phyloP scores from a whole-genome alignment of 2,797 vertebrate genomes.

The Premnoplex brunnescens region DNA sequence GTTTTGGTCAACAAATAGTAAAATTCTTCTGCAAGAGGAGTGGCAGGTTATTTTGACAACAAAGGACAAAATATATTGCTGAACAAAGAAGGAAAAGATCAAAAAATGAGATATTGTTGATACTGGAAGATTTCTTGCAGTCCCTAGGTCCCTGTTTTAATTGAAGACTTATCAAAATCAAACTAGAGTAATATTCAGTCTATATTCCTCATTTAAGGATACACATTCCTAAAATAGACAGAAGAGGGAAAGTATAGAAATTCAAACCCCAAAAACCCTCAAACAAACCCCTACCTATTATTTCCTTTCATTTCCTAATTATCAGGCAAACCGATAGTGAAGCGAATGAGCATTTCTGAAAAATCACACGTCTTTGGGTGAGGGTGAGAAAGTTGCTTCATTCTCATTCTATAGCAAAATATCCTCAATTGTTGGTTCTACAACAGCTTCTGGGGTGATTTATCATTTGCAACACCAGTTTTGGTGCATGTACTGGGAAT shows the following conservation, averaged over 20 bases:
- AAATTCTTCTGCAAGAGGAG: background rate
- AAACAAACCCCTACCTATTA: background rate
- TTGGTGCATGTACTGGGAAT: background rate
- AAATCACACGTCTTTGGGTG: background rate
- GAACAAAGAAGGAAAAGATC: background rate
- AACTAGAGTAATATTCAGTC: background rate
- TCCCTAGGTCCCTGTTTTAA: background rate
- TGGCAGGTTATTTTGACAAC: background rate
- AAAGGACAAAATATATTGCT: background rate
- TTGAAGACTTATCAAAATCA: background rate
- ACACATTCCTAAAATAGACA: background rate
- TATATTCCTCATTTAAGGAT: background rate
- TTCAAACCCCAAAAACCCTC: background rate
- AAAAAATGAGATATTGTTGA: background rate
- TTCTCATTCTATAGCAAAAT: background rate
- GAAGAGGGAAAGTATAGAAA: background rate
- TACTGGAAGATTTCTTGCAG: background rate
- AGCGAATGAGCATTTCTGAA: background rate
- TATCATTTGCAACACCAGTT: background rate
- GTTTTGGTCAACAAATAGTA: background rate
- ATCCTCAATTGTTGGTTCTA: background rate
- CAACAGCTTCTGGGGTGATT: background rate
- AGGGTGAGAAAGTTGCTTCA: background rate
- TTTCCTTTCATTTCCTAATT: background rate
- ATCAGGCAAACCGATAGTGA: background rate